Percentiles rank a stretch among this genome's conserved stretches.
These are phyloP conservation scores for Eurois occulta DNA, from an alignment of 2,888 invertebrate species.

Conservation along the genomic window DNA sequence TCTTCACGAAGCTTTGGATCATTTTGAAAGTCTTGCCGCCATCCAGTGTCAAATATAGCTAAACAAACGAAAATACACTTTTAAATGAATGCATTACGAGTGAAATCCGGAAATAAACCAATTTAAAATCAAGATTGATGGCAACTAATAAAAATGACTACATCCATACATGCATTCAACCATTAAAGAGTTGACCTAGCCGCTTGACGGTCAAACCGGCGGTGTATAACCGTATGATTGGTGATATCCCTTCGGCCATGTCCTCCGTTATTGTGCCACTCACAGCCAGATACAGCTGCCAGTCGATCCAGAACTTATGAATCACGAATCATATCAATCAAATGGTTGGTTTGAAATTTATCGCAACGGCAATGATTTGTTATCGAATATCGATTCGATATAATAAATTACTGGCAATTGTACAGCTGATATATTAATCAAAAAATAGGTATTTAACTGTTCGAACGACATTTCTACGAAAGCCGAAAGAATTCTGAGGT, in stretches of 20 bases:
- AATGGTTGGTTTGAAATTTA: slow-evolving; percentile 27
- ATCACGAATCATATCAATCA: slow-evolving; percentile 22
- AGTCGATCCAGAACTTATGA: slow-evolving; percentile 8
- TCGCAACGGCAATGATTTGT: slow-evolving; percentile 5
- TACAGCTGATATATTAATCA: slow-evolving; percentile 1
- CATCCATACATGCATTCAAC: slow-evolving; percentile 38
- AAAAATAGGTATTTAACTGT: neutral
- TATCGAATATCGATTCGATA: slow-evolving; percentile 22
- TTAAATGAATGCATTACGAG: neutral
- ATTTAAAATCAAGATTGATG: slow-evolving; percentile 23
- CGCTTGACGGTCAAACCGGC: slow-evolving; percentile 46
- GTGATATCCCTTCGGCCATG: slow-evolving; percentile 59
- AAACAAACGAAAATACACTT: slow-evolving; percentile 68
- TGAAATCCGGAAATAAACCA: slow-evolving; percentile 8
- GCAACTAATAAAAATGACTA: slow-evolving; percentile 22
- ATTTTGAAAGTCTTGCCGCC: slow-evolving; percentile 93
- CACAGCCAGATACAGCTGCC: slow-evolving; percentile 23
- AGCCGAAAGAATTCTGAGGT: neutral
- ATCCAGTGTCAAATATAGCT: slow-evolving; percentile 95
- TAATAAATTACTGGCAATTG: slow-evolving; percentile 32
- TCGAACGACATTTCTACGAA: neutral
- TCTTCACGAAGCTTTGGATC: slow-evolving; percentile 94
- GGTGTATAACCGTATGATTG: slow-evolving; percentile 58
- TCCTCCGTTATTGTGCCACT: slow-evolving; percentile 36
- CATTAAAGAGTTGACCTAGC: slow-evolving; percentile 45